A percentile compares a stretch with the other conserved stretches of the same genome.
These are phyloP conservation scores for Cosmorhoe ocellata DNA, from an alignment of 2,888 invertebrate species.

Conservation along the genomic window DNA sequence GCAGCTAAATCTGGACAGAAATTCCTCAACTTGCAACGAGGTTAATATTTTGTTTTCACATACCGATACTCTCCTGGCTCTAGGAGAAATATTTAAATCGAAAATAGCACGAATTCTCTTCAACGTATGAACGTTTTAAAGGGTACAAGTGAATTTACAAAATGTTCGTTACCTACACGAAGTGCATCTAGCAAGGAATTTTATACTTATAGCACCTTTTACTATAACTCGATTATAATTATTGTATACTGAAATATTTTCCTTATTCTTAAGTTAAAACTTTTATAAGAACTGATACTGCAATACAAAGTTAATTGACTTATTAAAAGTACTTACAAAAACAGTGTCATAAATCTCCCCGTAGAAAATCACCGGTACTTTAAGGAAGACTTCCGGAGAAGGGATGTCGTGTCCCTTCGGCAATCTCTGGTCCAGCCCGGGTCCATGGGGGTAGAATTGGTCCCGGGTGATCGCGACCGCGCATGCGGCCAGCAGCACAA, in stretches of 20 bases:
- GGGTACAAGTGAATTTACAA: background rate
- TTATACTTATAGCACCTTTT: too few relatives aligned
- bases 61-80: constrained; percentile 21
- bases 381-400: constrained; percentile 85
- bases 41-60: constrained; percentile 33
- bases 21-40: constrained; percentile 31
- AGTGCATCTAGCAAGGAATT: too few relatives aligned
- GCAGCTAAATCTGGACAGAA: constrained; percentile 29
- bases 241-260: too few relatives aligned
- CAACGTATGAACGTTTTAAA: background rate
- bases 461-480: constrained; percentile 74
- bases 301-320: background rate
- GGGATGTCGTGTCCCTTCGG: constrained; percentile 83
- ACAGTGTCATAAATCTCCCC: constrained; percentile 88
- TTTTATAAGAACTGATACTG: too few relatives aligned
- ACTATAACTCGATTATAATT: too few relatives aligned
- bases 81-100: constrained; percentile 23
- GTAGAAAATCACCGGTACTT: constrained; percentile 90
- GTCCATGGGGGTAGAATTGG: constrained; percentile 84
- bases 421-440: constrained; percentile 78
- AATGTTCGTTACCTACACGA: background rate
- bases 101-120: constrained; percentile 1
- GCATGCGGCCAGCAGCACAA: constrained; percentile 55
- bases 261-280: too few relatives aligned
- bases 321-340: constrained; percentile 87